Evolutionary conservation across 2,113 vertebrate genomes (phyloP), one percentile per base, ranked within the genome.

Genomic region (Colinus virginianus): DNA sequence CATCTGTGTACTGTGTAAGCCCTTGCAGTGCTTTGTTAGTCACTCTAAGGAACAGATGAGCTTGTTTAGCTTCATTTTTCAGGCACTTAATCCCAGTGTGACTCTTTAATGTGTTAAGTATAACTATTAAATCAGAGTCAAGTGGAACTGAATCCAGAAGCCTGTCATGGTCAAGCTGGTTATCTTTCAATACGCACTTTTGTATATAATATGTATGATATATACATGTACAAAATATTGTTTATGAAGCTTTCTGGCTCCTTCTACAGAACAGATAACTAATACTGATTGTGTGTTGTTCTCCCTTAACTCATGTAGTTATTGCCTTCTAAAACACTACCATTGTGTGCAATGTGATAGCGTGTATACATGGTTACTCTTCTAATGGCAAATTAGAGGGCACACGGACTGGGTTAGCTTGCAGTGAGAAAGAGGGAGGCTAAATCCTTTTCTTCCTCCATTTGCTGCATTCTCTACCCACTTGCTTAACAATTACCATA

Each of bases 291-390:
- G 8, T 34, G 9, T 4, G 14, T 62, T 56, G 48, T n/a, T 69
- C 14, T 70, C 11, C 13, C 67, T 75, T 72, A 64, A 84, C 87
- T 93, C 48, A 71, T 4, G 4, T 18, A 61, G 74, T 56, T 81
- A 34, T 9, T 19, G 34, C 25, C 28, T 78, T 32, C 48, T 75
- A 76, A 75, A 80, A 81, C 3, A 1, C 30, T 64, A 55, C 5
- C 30, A 19, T 36, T 56, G 14, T 80, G 21, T 32, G 13, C 76
- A 48, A 2, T 82, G 66, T 77, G 67, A 32, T 83, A 23, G 32
- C 25, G 26, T 0, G 0, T 32, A 30, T 42, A 38, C 3, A 2
- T 2, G 6, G 36, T 36, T 36, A 36, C 36, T 36, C 9, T 77
- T 25, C 63, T 66, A 82, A 63, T 30, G 36, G 36, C 34, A 83